Base-by-base conservation (phyloP, 1,140 invertebrate genomes). In the Phortica variegata region DNA sequence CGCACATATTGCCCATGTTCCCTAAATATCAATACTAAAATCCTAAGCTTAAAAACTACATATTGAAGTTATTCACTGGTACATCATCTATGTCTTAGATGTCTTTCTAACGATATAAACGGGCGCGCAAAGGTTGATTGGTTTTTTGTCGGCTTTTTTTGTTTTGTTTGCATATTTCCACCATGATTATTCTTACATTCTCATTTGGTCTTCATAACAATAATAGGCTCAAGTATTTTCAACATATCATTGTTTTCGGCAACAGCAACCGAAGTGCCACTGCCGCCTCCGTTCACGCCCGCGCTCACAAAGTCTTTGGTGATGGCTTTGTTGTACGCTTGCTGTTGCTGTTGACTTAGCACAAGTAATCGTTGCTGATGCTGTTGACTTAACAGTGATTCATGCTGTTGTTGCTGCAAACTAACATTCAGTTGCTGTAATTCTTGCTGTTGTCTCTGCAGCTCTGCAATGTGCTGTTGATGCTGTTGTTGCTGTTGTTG, bases 171-270 rank as follows among this genome's bases (percentile, higher is more conserved):
- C 23, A 18, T 39, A 20, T 43, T 37, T n/a, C n/a, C n/a, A n/a
- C n/a, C n/a, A n/a, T n/a, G n/a, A n/a, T n/a, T 53, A 60, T 52
- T 60, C 49, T 47, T 48, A 46, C 56, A 55, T 58, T 58, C 50
- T 73, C 69, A 75, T 70, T 73, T 75, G 44, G 73, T 73, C 54
- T 75, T 75, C 73, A 75, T 75, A 8, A 73, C 68, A 52, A 75
- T 75, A 47, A 75, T 75, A 26, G 73, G 73, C 54, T 75, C 73
- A 47, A 75, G 66, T 55, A 75, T 75, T 60, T 75, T 75, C 6
- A 75, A 56, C 58, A 75, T 73, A 54, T 75, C 70, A 19, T 73
- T 71, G 53, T 73, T 75, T 29, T 75, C 70, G 3, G 60, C 54
- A 32, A 60, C 50, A 18, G 47, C 60, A 8, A 50, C 55, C 12